Percentiles rank a stretch among this genome's conserved stretches.
Evolutionary conservation across 2,113 vertebrate species (phyloP).

Genomic region (Brachyhypopomus occidentalis): DNA sequence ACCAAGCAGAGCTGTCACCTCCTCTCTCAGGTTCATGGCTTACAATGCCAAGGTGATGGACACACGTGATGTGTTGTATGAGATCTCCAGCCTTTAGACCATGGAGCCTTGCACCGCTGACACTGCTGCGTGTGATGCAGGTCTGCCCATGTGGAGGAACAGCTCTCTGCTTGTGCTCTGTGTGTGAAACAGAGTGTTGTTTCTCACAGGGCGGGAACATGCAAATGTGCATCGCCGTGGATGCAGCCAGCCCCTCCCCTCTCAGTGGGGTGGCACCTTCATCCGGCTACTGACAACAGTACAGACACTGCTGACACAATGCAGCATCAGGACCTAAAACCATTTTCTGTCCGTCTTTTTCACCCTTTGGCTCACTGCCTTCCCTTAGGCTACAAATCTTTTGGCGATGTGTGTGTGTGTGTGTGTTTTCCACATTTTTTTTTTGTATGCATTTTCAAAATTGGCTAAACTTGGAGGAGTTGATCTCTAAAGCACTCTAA

Average conservation of each 20-base stretch:
- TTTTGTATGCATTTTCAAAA: too few relatives aligned
- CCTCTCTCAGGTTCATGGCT: neutral
- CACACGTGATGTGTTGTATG: neutral
- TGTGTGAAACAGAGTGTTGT: constrained; percentile 35
- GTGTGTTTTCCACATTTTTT: too few relatives aligned
- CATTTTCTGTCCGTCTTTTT: constrained; percentile 61
- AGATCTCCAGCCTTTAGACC: neutral
- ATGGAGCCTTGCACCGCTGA: neutral
- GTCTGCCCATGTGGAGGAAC: constrained; percentile 34
- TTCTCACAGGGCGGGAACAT: constrained; percentile 50
- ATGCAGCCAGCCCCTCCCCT: constrained; percentile 42
- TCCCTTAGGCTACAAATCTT: constrained; percentile 3
- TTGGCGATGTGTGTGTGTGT: too few relatives aligned
- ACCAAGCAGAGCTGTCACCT: neutral
- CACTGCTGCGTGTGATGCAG: constrained; percentile 7
- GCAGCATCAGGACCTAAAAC: constrained; percentile 31
- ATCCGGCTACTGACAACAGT: constrained; percentile 56
- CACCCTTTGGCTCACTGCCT: constrained; percentile 41
- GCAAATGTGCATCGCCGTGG: constrained; percentile 53
- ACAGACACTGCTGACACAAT: constrained; percentile 49
- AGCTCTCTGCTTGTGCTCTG: constrained; percentile 35
- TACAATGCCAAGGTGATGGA: neutral
- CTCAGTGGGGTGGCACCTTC: constrained; percentile 59
- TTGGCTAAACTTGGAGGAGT: neutral
- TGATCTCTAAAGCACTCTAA: constrained; percentile 53